Evolutionary conservation across 1,140 invertebrate species (phyloP), one percentile per base, ranked within the genome.

Genomic region (Zophobas atratus): DNA sequence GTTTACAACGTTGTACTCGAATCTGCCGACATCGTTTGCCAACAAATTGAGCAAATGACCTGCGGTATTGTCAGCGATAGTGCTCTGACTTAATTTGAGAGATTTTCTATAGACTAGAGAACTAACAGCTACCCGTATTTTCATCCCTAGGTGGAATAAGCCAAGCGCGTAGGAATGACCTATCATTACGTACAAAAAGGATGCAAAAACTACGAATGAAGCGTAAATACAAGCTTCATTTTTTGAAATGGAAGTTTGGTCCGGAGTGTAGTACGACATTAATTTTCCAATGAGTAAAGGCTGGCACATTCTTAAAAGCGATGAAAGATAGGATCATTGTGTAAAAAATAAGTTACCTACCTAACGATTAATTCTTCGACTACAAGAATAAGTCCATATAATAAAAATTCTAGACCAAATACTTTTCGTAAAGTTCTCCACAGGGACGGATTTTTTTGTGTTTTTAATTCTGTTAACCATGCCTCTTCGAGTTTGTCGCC

Each of bases 41-140:
- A 97, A 85, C 0, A 97, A 88, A 85, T 97, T 97, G 0, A 97
- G 92, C 51, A 96, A 93, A 83, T 95, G 93, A 0, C 95, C 96
- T 1, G 93, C 89, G 0, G 95, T 92, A 0, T 94, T 95, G 85
- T 94, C 91, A 0, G 91, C 92, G n/a, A 96, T 86, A n/a, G 94
- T 92, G n/a, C 89, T 90, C 79, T 88, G 89, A 3, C 90, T 91
- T 0, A 93, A 82, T 80, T 86, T 87, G 51, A 93, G 83, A 1
- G 89, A 93, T 92, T 91, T 97, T 95, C 85, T 91, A 84, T 96
- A 97, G 70, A 97, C 92, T 0, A 97, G 85, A 0, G 94, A 93
- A 70, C 94, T 95, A 77, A 93, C 92, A 0, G 92, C 94, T 0
- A 97, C 88, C 3, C 95, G 88, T 76, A 96, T 89, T 85, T 94